Evolutionary conservation across 2,113 vertebrate species (phyloP), one percentile per base, ranked within the genome.

Genomic region (Naja naja): DNA sequence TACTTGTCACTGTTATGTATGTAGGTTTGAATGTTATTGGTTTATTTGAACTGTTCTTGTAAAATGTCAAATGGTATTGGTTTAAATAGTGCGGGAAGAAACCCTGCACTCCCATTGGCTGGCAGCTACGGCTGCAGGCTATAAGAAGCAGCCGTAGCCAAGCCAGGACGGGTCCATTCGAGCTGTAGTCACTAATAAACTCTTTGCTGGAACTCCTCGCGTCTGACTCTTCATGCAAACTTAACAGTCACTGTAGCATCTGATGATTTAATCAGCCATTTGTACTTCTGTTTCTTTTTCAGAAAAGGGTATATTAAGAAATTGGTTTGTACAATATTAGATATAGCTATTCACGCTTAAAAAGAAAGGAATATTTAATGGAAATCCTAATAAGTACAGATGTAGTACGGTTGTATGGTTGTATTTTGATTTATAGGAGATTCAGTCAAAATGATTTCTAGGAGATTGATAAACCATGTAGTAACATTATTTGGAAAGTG

Each of bases 231-330:
- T n/a, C n/a, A n/a, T n/a, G n/a, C n/a, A n/a, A n/a, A n/a, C n/a
- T n/a, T n/a, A n/a, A n/a, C n/a, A n/a, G 90, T 95, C 49, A 74
- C 1, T 93, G n/a, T 92, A 90, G 91, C 49, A 93, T 94, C 60
- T 95, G 53, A 93, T 95, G 94, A 95, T 95, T 96, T 92, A 95
- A 93, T 96, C 94, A 95, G 85, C 87, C 43, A 88, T 11, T 27
- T 10, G 54, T 20, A 39, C 16, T 81, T 74, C n/a, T 74, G 64
- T 3, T 53, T 94, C 95, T 97, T 93, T 53, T 34, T 1, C 0
- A 74, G 94, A 93, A 95, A 94, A 95, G 18, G 39, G 3, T 9
- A 22, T 43, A 81, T 43, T 43, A 81, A 43, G 34, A 18, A 43
- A 22, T 39, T 81, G 18, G 34, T 22, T 43, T 22, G 34, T 22